Base-by-base conservation (phyloP, 1,140 invertebrate species). In the Leptoteleia sp. region DNA sequence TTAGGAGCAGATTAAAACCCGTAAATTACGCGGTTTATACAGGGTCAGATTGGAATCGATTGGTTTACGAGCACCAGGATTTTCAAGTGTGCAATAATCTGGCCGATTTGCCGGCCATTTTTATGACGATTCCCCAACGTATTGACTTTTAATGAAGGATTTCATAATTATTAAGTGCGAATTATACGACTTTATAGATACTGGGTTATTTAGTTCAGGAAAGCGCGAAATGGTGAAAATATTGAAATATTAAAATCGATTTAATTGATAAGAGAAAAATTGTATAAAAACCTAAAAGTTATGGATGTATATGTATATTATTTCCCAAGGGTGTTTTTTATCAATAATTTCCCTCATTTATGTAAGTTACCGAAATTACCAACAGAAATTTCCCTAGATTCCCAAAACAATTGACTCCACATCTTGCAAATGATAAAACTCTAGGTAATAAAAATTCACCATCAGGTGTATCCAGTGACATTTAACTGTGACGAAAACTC, bases 131-230 rank as follows among this genome's bases (percentile, higher is more conserved):
- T 37, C 16, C 25, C 17, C 35, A 27, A 38, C 12, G 33, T 54
- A 47, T 48, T 16, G 12, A 1, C n/a, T 29, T 54, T 72, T 64
- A 27, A 57, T 64, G 19, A 64, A 47, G n/a, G 68, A 55, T 72
- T 72, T 72, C 47, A 62, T 72, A 72, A 64, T 72, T 72, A 64
- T 72, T 72, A 64, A 55, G 68, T 72, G 57, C 50, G 59, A 73
- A 73, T 64, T 64, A 64, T 64, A 27, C 38, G 7, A 5, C 17
- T 64, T 73, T 40, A 73, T 64, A 19, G 11, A 40, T 47, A 57
- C n/a, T 40, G 38, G 12, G 57, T 40, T 73, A 40, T 40, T 57
- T 22, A 55, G 33, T 57, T 64, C 57, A 42, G 59, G 57, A 55
- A 45, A 40, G 40, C 27, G 48, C 31, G 3, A 2, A 4, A 5